Conservation (phyloP, 2,113 vertebrate species). For the Bothrops jararaca region DNA sequence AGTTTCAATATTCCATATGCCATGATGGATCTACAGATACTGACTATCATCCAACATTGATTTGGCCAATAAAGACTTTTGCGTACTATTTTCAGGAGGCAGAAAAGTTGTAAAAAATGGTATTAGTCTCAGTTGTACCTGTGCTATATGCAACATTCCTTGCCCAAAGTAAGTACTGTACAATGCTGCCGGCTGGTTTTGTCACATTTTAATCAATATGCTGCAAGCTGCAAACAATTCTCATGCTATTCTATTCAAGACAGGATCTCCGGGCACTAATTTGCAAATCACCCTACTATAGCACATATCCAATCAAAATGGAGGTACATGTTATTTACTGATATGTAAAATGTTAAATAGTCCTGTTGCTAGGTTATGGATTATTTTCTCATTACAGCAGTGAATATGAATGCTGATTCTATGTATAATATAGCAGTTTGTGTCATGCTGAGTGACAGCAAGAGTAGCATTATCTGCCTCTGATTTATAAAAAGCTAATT, state of each 20-base stretch:
- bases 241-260: background rate
- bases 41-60: background rate
- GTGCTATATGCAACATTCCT: background rate
- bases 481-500: background rate
- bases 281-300: background rate
- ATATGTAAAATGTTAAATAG: background rate
- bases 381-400: constrained; percentile 4
- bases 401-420: constrained; percentile 2
- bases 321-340: background rate
- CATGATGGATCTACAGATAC: background rate
- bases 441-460: background rate
- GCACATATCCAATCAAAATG: background rate
- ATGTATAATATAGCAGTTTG: constrained; percentile 1
- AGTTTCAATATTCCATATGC: background rate
- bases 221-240: background rate
- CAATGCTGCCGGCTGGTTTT: background rate
- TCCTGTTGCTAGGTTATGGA: constrained; percentile 21
- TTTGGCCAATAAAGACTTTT: background rate
- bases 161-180: background rate
- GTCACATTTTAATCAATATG: background rate
- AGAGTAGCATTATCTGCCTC: background rate
- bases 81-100: background rate
- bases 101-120: background rate
- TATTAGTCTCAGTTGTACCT: background rate
- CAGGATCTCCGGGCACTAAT: background rate